These are phyloP conservation scores for Dexiosoma caninum DNA, from an alignment of 2,888 invertebrate species.

Conservation along the genomic window DNA sequence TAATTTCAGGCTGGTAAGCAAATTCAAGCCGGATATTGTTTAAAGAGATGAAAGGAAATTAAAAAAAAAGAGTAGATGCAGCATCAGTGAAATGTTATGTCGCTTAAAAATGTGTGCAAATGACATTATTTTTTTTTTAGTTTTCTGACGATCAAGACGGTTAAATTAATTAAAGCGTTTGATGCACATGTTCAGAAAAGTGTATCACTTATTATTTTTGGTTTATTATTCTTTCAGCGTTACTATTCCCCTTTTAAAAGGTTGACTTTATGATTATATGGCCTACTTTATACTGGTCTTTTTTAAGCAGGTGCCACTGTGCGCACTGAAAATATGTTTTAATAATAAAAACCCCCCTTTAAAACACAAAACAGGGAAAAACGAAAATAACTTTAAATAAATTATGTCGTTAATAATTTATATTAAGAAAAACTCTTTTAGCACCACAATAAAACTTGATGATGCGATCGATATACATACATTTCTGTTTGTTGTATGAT, in stretches of 20 bases:
- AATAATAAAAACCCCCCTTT: background rate
- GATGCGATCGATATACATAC: too few relatives aligned
- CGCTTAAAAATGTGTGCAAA: too few relatives aligned
- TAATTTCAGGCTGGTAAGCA: background rate
- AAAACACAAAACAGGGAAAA: background rate
- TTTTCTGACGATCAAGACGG: too few relatives aligned
- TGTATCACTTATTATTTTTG: too few relatives aligned
- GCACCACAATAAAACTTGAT: slow-evolving; percentile 22
- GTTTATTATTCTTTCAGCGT: too few relatives aligned
- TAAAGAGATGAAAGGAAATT: background rate
- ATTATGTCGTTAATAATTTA: slow-evolving; percentile 23
- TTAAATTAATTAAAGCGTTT: too few relatives aligned
- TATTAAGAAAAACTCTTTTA: slow-evolving; percentile 37
- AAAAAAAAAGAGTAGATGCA: background rate
- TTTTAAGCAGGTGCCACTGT: background rate
- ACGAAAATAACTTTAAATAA: background rate
- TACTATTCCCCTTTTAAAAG: too few relatives aligned
- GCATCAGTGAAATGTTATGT: too few relatives aligned
- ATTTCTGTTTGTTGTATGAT: background rate
- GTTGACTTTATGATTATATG: too few relatives aligned
- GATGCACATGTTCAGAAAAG: too few relatives aligned
- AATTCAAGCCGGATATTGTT: slow-evolving; percentile 34
- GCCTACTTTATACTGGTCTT: background rate
- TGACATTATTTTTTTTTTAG: too few relatives aligned
- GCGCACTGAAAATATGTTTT: background rate